phyloP scores from a whole-genome alignment of 2,113 vertebrate genomes.

The Hymenochirus boettgeri region DNA sequence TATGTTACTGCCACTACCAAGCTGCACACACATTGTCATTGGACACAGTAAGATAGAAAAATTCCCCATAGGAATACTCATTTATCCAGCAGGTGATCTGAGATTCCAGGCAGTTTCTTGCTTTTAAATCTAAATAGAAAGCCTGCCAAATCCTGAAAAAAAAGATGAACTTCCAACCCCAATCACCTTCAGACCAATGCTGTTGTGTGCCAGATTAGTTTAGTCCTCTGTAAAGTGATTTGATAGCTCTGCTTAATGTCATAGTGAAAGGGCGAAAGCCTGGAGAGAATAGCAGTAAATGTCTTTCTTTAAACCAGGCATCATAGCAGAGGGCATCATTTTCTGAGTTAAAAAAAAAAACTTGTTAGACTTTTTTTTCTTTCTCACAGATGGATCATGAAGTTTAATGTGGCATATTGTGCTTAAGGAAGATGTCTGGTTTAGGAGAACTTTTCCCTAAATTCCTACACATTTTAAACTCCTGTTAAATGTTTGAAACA shows the following conservation, averaged over 20 bases:
- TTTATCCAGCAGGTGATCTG: background rate
- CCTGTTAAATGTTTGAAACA: conserved; percentile 19
- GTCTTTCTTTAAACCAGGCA: background rate
- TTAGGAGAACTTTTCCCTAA: rapidly evolving
- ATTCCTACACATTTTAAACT: conserved; percentile 5
- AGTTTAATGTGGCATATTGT: background rate
- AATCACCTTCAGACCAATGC: conserved; percentile 29
- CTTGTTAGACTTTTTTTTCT: conserved; percentile 23
- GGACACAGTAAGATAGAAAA: background rate
- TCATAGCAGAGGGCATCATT: conserved; percentile 18
- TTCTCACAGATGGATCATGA: background rate
- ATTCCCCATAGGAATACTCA: conserved; percentile 14
- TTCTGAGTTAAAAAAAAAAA: conserved; percentile 37
- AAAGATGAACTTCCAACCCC: conserved; percentile 2
- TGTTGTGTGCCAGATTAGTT: conserved; percentile 2
- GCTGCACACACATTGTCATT: background rate
- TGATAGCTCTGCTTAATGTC: rapidly evolving
- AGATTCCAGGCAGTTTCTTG: background rate
- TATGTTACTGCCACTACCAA: conserved; percentile 4
- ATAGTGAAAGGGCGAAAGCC: conserved; percentile 20
- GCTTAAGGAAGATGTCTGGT: background rate
- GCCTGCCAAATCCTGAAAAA: conserved; percentile 9
- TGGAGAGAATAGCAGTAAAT: conserved; percentile 15
- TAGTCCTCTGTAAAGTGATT: background rate
- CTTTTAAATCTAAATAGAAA: background rate